These are phyloP conservation scores for Endotricha flammealis DNA, from an alignment of 2,888 invertebrate genomes.

Conservation along the genomic window DNA sequence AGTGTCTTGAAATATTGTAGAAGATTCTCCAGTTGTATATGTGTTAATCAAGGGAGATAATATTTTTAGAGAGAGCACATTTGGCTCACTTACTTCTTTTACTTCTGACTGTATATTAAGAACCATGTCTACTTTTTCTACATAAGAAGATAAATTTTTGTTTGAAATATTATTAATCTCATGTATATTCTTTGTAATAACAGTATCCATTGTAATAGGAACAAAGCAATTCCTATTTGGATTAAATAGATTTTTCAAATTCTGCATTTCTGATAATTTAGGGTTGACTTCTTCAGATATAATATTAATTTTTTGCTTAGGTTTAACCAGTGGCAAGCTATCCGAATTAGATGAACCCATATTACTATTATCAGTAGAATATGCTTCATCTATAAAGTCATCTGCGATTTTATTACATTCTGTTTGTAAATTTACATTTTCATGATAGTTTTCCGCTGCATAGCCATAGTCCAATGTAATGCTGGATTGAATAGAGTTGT, in stretches of 20 bases:
- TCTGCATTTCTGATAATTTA: constrained; percentile 25
- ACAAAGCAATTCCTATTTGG: constrained; percentile 22
- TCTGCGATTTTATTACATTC: background rate
- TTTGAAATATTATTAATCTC: background rate
- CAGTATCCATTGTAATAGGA: constrained; percentile 29
- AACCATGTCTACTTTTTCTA: no score
- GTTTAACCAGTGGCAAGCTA: constrained; percentile 5
- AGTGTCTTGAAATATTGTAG: no score
- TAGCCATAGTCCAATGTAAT: background rate
- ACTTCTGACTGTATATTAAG: no score
- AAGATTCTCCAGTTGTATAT: no score
- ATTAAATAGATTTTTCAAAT: constrained; percentile 20
- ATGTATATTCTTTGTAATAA: background rate
- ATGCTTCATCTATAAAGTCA: background rate
- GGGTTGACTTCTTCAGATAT: constrained; percentile 44
- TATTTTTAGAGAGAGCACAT: no score
- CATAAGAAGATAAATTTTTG: no score
- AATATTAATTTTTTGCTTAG: constrained; percentile 35
- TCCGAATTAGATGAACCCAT: background rate
- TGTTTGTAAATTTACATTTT: constrained; percentile 3
- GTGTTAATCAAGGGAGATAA: no score
- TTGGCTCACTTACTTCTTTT: no score
- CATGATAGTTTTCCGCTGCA: constrained; percentile 7
- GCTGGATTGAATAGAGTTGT: background rate
- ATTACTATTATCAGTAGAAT: background rate